Evolutionary conservation across 2,797 vertebrate species (phyloP), one percentile per base, ranked within the genome.

Genomic region (Delichon dasypus): DNA sequence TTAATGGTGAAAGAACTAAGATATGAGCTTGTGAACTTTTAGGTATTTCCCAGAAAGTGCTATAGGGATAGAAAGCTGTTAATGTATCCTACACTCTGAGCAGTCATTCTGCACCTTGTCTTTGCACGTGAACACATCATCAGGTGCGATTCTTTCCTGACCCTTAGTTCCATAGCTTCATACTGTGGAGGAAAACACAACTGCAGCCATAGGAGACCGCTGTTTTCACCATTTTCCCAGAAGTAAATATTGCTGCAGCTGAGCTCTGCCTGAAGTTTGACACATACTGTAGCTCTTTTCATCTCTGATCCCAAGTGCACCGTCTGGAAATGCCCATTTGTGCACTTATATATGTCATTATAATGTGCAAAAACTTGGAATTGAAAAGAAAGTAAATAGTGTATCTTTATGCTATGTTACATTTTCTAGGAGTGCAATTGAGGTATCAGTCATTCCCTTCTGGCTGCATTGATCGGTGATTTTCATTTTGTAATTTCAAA

Each of bases 401-500:
- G 66, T 90, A 70, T 96, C 94, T 95, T 88, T 85, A 89, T 94
- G 89, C 85, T 68, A 66, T 90, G 96, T 78, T 94, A 92, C 91
- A 51, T 94, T 95, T 95, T 93, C 96, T 92, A 34, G 26, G 71
- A 85, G 89, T 4, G 13, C 97, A 91, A 79, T 70, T 81, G 97
- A 97, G 91, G 88, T 88, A 42, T 96, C 92, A 93, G 88, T 96
- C 96, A 91, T 97, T 96, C 93, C 67, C 68, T 95, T 95, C 96
- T 82, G 70, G 73, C 96, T 86, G 84, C 96, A 97, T 97, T 96
- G 97, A 97, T 98, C 26, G 67, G 97, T 95, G 96, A 97, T 97
- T 97, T 96, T 97, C 97, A 97, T 97, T 97, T 96, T 97, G 95
- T 95, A 96, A 96, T 97, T 97, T 97, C 97, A 97, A 97, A 93